Base-by-base conservation (phyloP, 1,140 invertebrate genomes). In the Tetragnatha versicolor region DNA sequence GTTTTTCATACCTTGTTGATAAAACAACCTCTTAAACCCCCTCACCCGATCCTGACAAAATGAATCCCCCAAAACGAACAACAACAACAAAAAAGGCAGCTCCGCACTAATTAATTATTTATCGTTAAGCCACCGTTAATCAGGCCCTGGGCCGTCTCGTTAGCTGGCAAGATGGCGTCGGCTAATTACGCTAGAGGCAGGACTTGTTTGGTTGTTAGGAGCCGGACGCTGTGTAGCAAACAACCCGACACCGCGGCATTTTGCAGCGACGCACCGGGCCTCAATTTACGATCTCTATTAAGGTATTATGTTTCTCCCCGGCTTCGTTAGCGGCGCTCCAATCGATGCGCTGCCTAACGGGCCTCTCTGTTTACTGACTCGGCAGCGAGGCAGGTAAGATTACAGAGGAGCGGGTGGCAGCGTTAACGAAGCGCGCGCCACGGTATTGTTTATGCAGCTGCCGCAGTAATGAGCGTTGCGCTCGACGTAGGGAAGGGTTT, bases 221-320 rank as follows among this genome's bases (percentile, higher is more conserved):
- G 47, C n/a, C 37, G 37, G 20, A 47, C 35, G 29, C 55, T 61
- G 73, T 77, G 73, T 53, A 77, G 60, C 73, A 77, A 65, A 77
- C 73, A 77, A 77, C 73, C 73, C 25, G 73, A 77, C 73, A 77
- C 73, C 73, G 55, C 39, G 35, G 60, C 51, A 65, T 77, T 73
- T 73, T 39, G 12, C 55, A 58, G 55, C 70, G 51, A 53, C 35
- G 17, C 39, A 45, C 60, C 5, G 72, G 31, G 61, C 73, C 73
- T 77, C 73, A 77, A 77, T 77, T 77, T 77, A 77, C 73, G 73
- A 77, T 35, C 39, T 66, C 73, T 66, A 77, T 77, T 77, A 77
- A 77, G 60, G 73, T 77, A 77, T 77, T 77, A 77, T 49, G 73
- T 77, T 77, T 65, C 68, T 27, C 29, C 66, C 39, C 45, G 47